phyloP scores from a whole-genome alignment of 1,140 invertebrate genomes.

The Theocolax elegans region DNA sequence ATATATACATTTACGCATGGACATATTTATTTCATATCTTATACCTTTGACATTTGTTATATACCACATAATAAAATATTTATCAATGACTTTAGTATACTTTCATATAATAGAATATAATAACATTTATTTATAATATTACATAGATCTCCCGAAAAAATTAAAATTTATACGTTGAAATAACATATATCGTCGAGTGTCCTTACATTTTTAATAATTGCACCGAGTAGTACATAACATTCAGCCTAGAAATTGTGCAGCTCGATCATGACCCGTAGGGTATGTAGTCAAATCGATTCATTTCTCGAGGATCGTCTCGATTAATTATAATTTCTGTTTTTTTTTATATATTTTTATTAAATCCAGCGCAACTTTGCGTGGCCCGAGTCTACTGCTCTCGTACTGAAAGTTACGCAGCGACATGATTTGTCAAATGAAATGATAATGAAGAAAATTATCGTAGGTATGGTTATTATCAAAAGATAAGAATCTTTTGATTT shows the following conservation, averaged over 20 bases:
- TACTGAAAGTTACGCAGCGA: too few species aligned
- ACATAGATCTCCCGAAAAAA: conserved; percentile 19
- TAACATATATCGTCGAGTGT: conserved; percentile 19
- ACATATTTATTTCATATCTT: conserved; percentile 42
- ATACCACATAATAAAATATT: conserved; percentile 46
- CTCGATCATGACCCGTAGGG: conserved; percentile 14
- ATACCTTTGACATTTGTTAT: conserved; percentile 40
- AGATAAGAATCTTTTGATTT: neutral
- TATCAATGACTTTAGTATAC: conserved; percentile 45
- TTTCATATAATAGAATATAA: conserved; percentile 46
- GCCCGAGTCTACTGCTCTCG: conserved; percentile 28
- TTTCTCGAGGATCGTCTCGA: neutral
- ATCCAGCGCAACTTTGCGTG: neutral
- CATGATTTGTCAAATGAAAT: too few species aligned
- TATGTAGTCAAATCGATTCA: neutral
- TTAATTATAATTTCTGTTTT: neutral
- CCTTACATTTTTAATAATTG: conserved; percentile 41
- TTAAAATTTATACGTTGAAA: conserved; percentile 14
- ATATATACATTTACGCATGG: conserved; percentile 45
- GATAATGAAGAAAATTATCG: too few species aligned
- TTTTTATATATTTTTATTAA: neutral
- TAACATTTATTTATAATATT: conserved; percentile 43
- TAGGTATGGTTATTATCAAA: neutral
- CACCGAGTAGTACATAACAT: conserved; percentile 39
- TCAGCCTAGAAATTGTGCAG: conserved; percentile 34